phyloP scores from a whole-genome alignment of 1,140 invertebrate genomes.

The Thaumatotibia leucotreta region DNA sequence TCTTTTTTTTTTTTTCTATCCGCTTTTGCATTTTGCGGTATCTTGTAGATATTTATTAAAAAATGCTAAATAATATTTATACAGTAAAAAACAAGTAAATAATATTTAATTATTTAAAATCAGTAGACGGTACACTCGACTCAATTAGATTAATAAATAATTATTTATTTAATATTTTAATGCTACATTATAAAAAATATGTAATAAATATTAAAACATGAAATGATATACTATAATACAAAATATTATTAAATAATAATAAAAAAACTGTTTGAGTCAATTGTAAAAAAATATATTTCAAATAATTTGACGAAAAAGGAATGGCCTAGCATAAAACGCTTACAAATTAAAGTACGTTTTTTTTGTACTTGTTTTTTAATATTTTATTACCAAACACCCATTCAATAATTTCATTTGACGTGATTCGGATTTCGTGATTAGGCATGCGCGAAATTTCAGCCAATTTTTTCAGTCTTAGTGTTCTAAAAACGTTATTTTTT shows the following conservation, averaged over 20 bases:
- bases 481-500: conserved; percentile 51
- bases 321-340: conserved; percentile 11
- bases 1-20: too few relatives aligned
- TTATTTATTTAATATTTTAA: too few relatives aligned
- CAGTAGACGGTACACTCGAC: too few relatives aligned
- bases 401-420: not conserved
- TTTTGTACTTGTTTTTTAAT: conserved; percentile 18
- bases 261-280: conserved; percentile 4
- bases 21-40: too few relatives aligned
- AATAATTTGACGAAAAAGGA: conserved; percentile 3
- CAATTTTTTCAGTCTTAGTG: conserved; percentile 70
- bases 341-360: conserved; percentile 14
- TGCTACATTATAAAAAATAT: too few relatives aligned
- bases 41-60: not conserved
- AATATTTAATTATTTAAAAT: too few relatives aligned
- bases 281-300: not conserved
- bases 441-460: conserved; percentile 28
- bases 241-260: too few relatives aligned
- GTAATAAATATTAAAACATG: too few relatives aligned
- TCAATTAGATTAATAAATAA: too few relatives aligned
- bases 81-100: too few relatives aligned
- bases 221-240: too few relatives aligned
- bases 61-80: too few relatives aligned
- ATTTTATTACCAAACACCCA: conserved; percentile 22
- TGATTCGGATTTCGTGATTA: conserved; percentile 6